Evolutionary conservation across 2,113 vertebrate genomes (phyloP).

Genomic region (Xyliphius kryptos): DNA sequence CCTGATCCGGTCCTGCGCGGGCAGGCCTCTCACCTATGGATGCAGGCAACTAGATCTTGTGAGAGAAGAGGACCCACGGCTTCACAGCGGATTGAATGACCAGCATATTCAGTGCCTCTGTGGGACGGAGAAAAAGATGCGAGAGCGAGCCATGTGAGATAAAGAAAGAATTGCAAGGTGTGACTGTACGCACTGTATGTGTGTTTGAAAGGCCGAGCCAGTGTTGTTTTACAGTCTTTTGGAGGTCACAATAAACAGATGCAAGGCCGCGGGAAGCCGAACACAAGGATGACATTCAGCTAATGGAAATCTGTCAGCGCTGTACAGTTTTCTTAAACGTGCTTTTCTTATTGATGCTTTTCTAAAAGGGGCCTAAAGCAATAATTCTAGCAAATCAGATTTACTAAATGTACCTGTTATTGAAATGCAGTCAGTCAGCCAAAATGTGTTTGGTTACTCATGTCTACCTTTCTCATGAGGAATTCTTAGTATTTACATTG

Average conservation of each 20-base stretch:
- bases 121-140: slow-evolving; percentile 16
- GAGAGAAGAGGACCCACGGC: slow-evolving; percentile 37
- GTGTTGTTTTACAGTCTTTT: slow-evolving; percentile 28
- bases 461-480: too few species aligned
- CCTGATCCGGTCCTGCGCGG: slow-evolving; percentile 19
- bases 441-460: too few species aligned
- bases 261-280: background rate
- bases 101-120: slow-evolving; percentile 26
- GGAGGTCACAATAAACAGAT: slow-evolving; percentile 26
- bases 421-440: too few species aligned
- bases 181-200: slow-evolving; percentile 23
- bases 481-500: too few species aligned
- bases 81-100: slow-evolving; percentile 42
- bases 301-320: background rate
- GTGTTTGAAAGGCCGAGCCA: background rate
- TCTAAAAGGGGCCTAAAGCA: too few species aligned
- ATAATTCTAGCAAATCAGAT: too few species aligned
- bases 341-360: too few species aligned
- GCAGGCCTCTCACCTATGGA: slow-evolving; percentile 21
- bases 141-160: slow-evolving; percentile 12
- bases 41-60: slow-evolving; percentile 37
- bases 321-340: too few species aligned
- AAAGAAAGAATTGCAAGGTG: slow-evolving; percentile 25
- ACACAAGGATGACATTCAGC: slow-evolving; percentile 8
- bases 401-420: too few species aligned